Evolutionary conservation across 2,113 vertebrate genomes (phyloP).

Genomic region (Pelecanus crispus): DNA sequence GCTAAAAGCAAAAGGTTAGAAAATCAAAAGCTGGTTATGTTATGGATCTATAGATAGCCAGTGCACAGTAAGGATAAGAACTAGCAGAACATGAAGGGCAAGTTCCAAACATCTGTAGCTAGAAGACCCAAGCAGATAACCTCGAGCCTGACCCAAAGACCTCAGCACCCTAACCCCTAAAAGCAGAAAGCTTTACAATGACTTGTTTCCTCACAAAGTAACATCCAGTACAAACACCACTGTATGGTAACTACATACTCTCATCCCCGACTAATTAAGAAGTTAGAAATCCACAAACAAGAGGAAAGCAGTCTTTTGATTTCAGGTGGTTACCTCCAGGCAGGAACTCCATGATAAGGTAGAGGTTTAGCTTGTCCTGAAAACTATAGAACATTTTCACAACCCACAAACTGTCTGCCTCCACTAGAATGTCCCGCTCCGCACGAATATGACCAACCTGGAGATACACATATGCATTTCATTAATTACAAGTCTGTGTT

Average conservation of each 20-base stretch:
- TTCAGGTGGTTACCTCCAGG: slow-evolving; percentile 85
- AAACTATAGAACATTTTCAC: slow-evolving; percentile 99
- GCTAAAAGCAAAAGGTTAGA: background rate
- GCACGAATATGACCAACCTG: slow-evolving; percentile 97
- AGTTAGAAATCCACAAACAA: background rate
- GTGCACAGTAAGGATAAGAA: background rate
- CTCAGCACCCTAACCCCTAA: background rate
- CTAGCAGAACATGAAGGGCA: background rate
- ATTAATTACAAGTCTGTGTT: background rate
- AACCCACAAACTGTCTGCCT: slow-evolving; percentile 97
- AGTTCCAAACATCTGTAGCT: background rate
- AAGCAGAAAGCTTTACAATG: background rate
- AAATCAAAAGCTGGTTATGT: background rate
- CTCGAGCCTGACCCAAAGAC: background rate
- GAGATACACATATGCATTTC: background rate
- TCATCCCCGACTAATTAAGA: background rate
- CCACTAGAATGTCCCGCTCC: slow-evolving; percentile 95
- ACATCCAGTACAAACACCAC: rapidly evolving
- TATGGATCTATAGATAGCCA: background rate
- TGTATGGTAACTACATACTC: background rate
- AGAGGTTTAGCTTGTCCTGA: slow-evolving; percentile 98
- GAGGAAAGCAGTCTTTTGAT: slow-evolving; percentile 19
- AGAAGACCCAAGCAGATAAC: background rate
- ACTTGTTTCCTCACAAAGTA: background rate
- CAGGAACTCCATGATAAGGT: slow-evolving; percentile 99